A percentile compares a stretch with the other conserved stretches of the same genome.
Evolutionary conservation across 1,140 invertebrate species (phyloP).

Genomic region (Bathynomus jamesi): DNA sequence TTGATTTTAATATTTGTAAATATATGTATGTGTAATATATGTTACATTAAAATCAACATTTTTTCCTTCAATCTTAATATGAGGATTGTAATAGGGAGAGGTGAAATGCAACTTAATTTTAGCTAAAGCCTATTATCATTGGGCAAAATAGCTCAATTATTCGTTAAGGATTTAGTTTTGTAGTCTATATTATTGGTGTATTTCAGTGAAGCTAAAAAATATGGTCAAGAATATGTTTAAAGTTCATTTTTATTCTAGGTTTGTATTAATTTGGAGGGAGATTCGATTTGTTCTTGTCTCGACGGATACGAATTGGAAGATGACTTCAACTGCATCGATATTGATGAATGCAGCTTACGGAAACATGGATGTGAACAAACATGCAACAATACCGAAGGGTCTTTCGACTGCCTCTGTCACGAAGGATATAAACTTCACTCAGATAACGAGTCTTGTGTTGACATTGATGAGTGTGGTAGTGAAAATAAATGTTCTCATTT

Average conservation of each 20-base stretch:
- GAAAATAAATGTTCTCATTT: conserved; percentile 41
- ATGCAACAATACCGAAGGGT: conserved; percentile 42
- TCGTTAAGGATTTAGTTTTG: no score
- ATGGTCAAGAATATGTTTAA: no score
- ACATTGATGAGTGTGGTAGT: conserved; percentile 42
- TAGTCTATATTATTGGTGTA: no score
- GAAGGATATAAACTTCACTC: conserved; percentile 50
- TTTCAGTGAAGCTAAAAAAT: no score
- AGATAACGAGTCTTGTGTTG: conserved; percentile 52
- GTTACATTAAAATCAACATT: no score
- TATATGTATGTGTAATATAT: no score
- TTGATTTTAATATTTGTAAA: no score
- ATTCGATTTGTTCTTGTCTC: conserved; percentile 42
- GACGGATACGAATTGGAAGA: conserved; percentile 43
- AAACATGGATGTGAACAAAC: conserved; percentile 43
- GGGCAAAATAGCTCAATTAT: no score
- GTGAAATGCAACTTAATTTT: no score
- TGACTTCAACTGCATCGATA: conserved; percentile 51
- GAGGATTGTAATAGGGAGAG: no score
- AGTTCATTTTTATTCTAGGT: conserved; percentile 13
- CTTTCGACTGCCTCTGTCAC: conserved; percentile 42
- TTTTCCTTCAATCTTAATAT: no score
- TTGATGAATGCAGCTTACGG: conserved; percentile 48
- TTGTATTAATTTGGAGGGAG: conserved; percentile 26
- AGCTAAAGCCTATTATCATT: no score